These are phyloP conservation scores for Syngnathus acus DNA, from an alignment of 2,797 vertebrate species.

Conservation along the genomic window DNA sequence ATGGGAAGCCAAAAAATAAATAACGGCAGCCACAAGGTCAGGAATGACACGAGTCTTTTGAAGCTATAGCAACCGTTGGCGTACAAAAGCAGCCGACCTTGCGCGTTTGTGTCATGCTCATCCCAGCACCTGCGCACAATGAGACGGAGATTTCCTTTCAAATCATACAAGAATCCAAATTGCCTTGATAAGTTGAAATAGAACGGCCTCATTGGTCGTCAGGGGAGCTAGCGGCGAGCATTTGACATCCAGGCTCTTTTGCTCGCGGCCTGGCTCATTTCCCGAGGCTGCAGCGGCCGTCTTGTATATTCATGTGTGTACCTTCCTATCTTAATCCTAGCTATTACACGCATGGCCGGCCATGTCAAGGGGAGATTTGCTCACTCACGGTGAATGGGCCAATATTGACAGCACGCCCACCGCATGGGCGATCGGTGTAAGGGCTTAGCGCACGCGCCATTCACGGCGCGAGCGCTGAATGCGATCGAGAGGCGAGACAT, in stretches of 20 bases:
- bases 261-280: slow-evolving; percentile 45
- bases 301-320: slow-evolving; percentile 71
- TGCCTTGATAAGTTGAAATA: slow-evolving; percentile 30
- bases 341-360: slow-evolving; percentile 69
- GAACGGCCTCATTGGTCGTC: slow-evolving; percentile 30
- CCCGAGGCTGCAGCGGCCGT: slow-evolving; percentile 34
- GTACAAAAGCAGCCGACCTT: slow-evolving; percentile 27
- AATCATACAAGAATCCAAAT: slow-evolving; percentile 28
- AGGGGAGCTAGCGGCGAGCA: slow-evolving; percentile 33
- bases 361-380: slow-evolving; percentile 68
- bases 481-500: slow-evolving; percentile 49
- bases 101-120: slow-evolving; percentile 36
- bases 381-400: slow-evolving; percentile 65
- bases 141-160: slow-evolving; percentile 9
- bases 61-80: slow-evolving; percentile 50
- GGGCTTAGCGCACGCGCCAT: slow-evolving; percentile 45
- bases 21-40: slow-evolving; percentile 38
- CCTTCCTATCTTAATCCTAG: slow-evolving; percentile 70
- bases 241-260: slow-evolving; percentile 46
- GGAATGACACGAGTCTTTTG: slow-evolving; percentile 20
- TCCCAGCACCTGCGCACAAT: slow-evolving; percentile 11
- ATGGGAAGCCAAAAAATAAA: slow-evolving; percentile 2
- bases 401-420: slow-evolving; percentile 69
- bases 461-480: slow-evolving; percentile 36
- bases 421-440: slow-evolving; percentile 60